Base-by-base conservation (phyloP, 2,113 vertebrate species). In the Pelecanus crispus region DNA sequence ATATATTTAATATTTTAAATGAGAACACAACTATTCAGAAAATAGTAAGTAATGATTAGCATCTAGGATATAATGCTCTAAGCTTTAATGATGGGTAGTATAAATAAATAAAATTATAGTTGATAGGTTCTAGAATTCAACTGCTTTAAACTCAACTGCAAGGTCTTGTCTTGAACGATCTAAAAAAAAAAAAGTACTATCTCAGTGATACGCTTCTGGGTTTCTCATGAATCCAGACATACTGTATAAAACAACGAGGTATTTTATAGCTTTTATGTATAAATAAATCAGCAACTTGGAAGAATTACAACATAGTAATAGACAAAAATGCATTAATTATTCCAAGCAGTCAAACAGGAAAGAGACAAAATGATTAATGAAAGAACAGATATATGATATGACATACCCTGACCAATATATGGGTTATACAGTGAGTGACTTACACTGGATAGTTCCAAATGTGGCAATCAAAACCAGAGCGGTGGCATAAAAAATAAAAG, bases 231-330 rank as follows among this genome's bases (percentile, higher is more conserved):
- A 86, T 78, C 42, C n/a, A 83, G 29, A 74, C 9, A 61, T 17
- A 59, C 38, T 65, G 12, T 55, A 63, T 53, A 85, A 89, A 95
- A 59, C 52, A 58, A 73, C 24, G 84, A 38, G 49, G 16, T 38
- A 81, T 81, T 91, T 90, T 83, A 86, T 81, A 89, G 61, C 17
- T 88, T 66, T 82, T 85, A 81, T 49, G 21, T 50, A 68, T 53
- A 92, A 94, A 96, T 89, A 94, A 93, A 86, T 68, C 55, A 88
- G 45, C 50, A 81, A 47, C 66, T 67, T 66, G 50, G 72, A 86
- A 95, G 50, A 77, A 95, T 80, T 65, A 90, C 22, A 72, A 92
- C 25, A 73, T 0, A 70, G 47, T 56, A 93, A 92, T 56, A 91
- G 42, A 25, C 80, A 87, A 82, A 79, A 49, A 65, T 10, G 29